These are phyloP conservation scores for Operophtera brumata DNA, from an alignment of 2,888 invertebrate species.

Conservation along the genomic window DNA sequence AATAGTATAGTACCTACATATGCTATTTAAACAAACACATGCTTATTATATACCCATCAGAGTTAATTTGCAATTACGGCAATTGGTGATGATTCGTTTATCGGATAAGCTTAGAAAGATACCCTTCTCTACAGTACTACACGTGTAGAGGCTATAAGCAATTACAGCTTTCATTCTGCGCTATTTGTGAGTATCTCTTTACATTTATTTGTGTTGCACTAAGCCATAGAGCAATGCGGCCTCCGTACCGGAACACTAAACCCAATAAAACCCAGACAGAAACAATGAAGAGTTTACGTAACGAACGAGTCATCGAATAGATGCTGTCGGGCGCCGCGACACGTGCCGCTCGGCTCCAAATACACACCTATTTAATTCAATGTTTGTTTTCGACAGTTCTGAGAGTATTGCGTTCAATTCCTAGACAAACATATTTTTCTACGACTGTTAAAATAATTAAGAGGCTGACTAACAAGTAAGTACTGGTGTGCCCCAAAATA, in stretches of 20 bases:
- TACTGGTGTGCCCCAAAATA: too few species aligned
- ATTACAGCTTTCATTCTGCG: too few species aligned
- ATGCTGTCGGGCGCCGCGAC: conserved; percentile 46
- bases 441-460: too few species aligned
- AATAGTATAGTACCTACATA: too few species aligned
- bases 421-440: not conserved
- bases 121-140: too few species aligned
- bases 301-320: conserved; percentile 52
- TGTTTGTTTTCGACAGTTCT: not conserved
- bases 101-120: too few species aligned
- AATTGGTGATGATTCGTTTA: too few species aligned
- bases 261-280: conserved; percentile 26
- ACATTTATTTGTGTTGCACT: not conserved
- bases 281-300: conserved; percentile 54
- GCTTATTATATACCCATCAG: not conserved
- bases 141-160: too few species aligned
- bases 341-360: conserved; percentile 24
- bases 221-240: too few species aligned
- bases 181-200: not conserved
- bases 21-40: not conserved
- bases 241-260: too few species aligned
- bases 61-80: too few species aligned
- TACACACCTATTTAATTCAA: conserved; percentile 18
- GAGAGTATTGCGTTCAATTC: not conserved
- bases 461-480: too few species aligned